phyloP scores from a whole-genome alignment of 2,888 invertebrate species.

The Drosophila cracens region DNA sequence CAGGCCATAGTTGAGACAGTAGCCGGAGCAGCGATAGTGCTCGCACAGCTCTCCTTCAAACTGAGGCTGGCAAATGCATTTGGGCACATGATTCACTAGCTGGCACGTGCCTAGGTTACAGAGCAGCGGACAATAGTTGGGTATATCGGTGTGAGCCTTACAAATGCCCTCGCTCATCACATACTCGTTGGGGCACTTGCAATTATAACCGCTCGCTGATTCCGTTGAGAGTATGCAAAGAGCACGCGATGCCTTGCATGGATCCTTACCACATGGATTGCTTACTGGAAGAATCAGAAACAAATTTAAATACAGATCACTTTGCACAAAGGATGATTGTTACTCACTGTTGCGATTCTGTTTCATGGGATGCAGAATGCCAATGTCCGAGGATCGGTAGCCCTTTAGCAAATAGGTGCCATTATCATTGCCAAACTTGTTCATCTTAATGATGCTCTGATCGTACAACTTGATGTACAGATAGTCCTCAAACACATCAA shows the following conservation, averaged over 20 bases:
- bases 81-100: constrained; percentile 86
- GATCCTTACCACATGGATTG: constrained; percentile 87
- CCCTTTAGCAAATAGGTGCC: constrained; percentile 87
- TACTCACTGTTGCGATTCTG: constrained; percentile 86
- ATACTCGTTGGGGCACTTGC: constrained; percentile 87
- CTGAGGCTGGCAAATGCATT: constrained; percentile 88
- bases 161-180: constrained; percentile 82
- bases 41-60: constrained; percentile 90
- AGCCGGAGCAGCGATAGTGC: constrained; percentile 89
- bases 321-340: background rate
- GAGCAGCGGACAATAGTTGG: constrained; percentile 86
- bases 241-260: constrained; percentile 87
- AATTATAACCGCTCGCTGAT: constrained; percentile 84
- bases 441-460: constrained; percentile 88
- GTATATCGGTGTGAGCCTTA: constrained; percentile 79
- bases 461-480: constrained; percentile 89
- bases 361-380: constrained; percentile 89
- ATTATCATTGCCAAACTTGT: constrained; percentile 88
- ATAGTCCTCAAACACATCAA: constrained; percentile 91
- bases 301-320: background rate
- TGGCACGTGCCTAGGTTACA: constrained; percentile 88
- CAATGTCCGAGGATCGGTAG: constrained; percentile 88
- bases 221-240: constrained; percentile 87
- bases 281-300: constrained; percentile 76
- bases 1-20: constrained; percentile 88